These are phyloP conservation scores for Paramormyrops kingsleyae DNA, from an alignment of 2,113 vertebrate genomes.

Conservation along the genomic window DNA sequence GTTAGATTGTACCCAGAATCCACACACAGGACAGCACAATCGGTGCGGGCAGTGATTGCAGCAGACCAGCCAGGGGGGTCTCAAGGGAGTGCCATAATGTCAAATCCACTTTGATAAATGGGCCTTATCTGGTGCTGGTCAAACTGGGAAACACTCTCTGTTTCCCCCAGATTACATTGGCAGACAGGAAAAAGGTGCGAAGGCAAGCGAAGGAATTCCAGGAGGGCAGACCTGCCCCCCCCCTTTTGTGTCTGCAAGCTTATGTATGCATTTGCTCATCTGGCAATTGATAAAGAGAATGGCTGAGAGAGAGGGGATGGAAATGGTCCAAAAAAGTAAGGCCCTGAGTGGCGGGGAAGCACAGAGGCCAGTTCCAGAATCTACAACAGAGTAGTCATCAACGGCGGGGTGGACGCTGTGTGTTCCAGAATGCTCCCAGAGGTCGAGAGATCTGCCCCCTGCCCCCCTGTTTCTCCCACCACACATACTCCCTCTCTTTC, in stretches of 20 bases:
- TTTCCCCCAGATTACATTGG: slow-evolving; percentile 33
- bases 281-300: slow-evolving; percentile 10
- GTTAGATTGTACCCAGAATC: not conserved
- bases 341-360: not conserved
- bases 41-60: not conserved
- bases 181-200: slow-evolving; percentile 35
- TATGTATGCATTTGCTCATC: not conserved
- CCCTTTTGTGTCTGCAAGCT: slow-evolving; percentile 1
- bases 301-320: not conserved
- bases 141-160: slow-evolving; percentile 26
- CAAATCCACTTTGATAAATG: slow-evolving; percentile 24
- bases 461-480: not conserved
- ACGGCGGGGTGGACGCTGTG: slow-evolving; percentile 25
- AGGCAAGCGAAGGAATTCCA: slow-evolving; percentile 29
- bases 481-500: slow-evolving; percentile 22
- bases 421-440: slow-evolving; percentile 12
- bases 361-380: not conserved
- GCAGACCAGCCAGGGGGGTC: not conserved
- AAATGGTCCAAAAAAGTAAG: not conserved
- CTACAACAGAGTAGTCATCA: not conserved
- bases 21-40: not conserved
- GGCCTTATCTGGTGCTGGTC: slow-evolving; percentile 27
- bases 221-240: slow-evolving; percentile 13
- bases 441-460: not conserved
- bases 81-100: slow-evolving; percentile 21